These are phyloP conservation scores for Cyrtodaria siliqua DNA, from an alignment of 2,888 invertebrate species.

Conservation along the genomic window DNA sequence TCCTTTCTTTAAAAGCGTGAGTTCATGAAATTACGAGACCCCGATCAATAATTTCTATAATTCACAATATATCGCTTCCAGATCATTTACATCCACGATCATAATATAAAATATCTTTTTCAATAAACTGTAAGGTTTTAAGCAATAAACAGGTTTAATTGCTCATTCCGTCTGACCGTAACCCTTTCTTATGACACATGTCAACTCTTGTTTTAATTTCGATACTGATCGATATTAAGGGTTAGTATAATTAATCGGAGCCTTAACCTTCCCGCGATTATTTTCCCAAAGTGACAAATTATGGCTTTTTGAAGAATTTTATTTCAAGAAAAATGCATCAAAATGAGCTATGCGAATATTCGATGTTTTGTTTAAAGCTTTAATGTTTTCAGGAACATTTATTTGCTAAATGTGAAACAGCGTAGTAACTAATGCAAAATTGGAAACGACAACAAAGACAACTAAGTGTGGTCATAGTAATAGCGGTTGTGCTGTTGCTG, in stretches of 20 bases:
- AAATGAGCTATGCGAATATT: not conserved
- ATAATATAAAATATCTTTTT: conserved; percentile 38
- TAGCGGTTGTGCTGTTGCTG: too few relatives aligned
- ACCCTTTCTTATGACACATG: conserved; percentile 38
- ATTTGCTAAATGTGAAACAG: too few relatives aligned
- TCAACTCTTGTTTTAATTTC: conserved; percentile 36
- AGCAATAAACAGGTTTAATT: conserved; percentile 45
- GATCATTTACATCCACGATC: conserved; percentile 12
- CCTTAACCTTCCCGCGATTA: conserved; percentile 19
- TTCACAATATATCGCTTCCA: conserved; percentile 35
- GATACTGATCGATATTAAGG: not conserved
- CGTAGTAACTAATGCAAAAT: too few relatives aligned
- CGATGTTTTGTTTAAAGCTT: not conserved
- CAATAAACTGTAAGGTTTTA: conserved; percentile 48
- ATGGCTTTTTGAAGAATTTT: conserved; percentile 15
- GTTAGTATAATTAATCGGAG: conserved; percentile 31
- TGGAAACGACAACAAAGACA: too few relatives aligned
- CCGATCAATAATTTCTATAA: conserved; percentile 51
- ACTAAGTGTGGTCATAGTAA: too few relatives aligned
- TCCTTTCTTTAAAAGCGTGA: conserved; percentile 45
- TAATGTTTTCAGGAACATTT: too few relatives aligned
- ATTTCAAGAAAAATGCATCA: conserved; percentile 6
- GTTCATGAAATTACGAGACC: conserved; percentile 31
- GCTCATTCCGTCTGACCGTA: conserved; percentile 21
- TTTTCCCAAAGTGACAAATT: conserved; percentile 12